These are phyloP conservation scores for Toxotes jaculatrix DNA, from an alignment of 2,113 vertebrate genomes.

Conservation along the genomic window DNA sequence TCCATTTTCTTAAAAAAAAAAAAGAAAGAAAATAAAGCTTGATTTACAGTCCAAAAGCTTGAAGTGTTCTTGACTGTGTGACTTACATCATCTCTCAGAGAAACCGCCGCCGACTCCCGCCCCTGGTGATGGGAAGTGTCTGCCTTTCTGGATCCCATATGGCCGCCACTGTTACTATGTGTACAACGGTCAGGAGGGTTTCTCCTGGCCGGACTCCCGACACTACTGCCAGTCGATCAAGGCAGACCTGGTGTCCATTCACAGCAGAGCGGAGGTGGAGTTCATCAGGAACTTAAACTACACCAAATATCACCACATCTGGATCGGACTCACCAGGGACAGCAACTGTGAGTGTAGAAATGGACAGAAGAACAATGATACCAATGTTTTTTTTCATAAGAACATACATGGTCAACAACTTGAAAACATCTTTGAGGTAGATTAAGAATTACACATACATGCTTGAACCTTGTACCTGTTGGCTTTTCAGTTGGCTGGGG, in stretches of 20 bases:
- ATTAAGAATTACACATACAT: background rate
- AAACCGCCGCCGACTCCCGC: constrained; percentile 75
- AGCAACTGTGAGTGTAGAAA: constrained; percentile 73
- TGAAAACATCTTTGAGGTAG: background rate
- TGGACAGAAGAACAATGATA: background rate
- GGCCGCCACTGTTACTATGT: constrained; percentile 81
- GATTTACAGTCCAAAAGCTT: background rate
- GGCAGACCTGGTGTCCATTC: constrained; percentile 78
- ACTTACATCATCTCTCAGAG: constrained; percentile 57
- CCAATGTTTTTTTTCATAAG: background rate
- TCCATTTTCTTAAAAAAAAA: too few relatives aligned
- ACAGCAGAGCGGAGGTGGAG: constrained; percentile 83
- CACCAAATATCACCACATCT: constrained; percentile 80
- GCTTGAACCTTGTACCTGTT: background rate
- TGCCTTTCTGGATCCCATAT: constrained; percentile 40
- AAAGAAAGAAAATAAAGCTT: too few relatives aligned
- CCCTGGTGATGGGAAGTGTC: constrained; percentile 79
- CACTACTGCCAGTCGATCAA: constrained; percentile 67
- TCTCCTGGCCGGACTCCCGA: constrained; percentile 79
- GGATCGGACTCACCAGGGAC: constrained; percentile 84
- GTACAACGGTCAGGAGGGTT: constrained; percentile 64
- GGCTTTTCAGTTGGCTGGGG: constrained; percentile 78
- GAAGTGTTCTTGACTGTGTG: background rate
- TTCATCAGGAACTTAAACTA: constrained; percentile 79
- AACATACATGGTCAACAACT: too few relatives aligned